phyloP scores from a whole-genome alignment of 2,113 vertebrate species.

The Phocoena phocoena region DNA sequence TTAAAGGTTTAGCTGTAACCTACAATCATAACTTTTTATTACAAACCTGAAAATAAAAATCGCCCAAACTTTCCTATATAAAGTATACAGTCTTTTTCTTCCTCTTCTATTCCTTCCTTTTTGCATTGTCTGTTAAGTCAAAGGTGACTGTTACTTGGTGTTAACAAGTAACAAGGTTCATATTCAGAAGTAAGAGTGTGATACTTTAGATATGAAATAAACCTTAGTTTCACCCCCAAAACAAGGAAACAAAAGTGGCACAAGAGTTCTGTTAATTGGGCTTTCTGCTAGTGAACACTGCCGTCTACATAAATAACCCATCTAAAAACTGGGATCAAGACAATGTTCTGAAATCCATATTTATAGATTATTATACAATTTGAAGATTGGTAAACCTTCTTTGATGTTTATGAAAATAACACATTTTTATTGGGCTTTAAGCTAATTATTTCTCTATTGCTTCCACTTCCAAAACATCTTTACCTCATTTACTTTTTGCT shows the following conservation, averaged over 20 bases:
- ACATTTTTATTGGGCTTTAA: background rate
- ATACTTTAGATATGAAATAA: background rate
- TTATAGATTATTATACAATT: background rate
- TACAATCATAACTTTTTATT: constrained; percentile 58
- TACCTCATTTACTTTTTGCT: background rate
- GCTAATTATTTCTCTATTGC: background rate
- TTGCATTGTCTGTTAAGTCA: background rate
- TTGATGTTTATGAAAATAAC: background rate
- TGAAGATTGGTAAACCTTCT: background rate
- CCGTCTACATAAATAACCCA: background rate
- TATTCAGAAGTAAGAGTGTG: background rate
- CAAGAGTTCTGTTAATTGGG: background rate
- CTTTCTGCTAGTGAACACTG: background rate
- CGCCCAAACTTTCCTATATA: background rate
- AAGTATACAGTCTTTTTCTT: background rate
- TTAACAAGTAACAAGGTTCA: background rate
- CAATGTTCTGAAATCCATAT: background rate
- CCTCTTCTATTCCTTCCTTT: background rate
- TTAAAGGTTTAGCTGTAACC: background rate
- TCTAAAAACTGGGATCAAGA: background rate
- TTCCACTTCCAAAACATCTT: background rate
- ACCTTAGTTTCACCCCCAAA: background rate
- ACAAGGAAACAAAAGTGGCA: background rate
- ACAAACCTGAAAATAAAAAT: constrained; percentile 45
- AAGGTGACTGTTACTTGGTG: background rate